Evolutionary conservation across 92 coral and sea anemone genomes (phyloP).

Genomic region (Pocillopora meandrina): DNA sequence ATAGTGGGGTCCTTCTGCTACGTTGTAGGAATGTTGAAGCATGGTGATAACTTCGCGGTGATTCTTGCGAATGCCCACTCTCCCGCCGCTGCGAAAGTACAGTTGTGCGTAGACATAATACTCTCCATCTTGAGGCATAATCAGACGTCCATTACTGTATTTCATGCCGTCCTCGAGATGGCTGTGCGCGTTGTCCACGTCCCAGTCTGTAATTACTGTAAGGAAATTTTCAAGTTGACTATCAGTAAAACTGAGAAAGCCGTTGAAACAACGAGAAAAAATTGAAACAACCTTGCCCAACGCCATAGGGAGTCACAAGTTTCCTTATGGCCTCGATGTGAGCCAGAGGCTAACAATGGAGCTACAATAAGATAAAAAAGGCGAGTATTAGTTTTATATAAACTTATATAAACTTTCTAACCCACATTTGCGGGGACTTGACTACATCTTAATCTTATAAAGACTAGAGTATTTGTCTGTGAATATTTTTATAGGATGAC

Average conservation of each 20-base stretch:
- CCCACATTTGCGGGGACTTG: too few species aligned
- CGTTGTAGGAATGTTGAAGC: background rate
- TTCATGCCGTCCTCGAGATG: slow-evolving; percentile 74
- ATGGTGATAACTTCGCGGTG: background rate
- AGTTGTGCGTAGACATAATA: slow-evolving; percentile 75
- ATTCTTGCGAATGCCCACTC: slow-evolving; percentile 51
- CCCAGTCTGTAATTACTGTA: slow-evolving; percentile 15
- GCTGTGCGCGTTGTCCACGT: background rate
- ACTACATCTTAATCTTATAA: too few species aligned
- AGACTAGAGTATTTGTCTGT: too few species aligned
- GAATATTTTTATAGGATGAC: too few species aligned
- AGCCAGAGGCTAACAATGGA: background rate
- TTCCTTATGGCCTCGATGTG: background rate
- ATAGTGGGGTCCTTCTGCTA: background rate
- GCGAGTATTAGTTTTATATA: too few species aligned
- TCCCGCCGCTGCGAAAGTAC: slow-evolving; percentile 40
- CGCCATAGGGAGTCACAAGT: background rate
- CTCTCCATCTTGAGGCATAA: slow-evolving; percentile 67
- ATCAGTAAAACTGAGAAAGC: background rate
- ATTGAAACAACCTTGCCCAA: background rate
- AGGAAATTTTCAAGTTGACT: background rate
- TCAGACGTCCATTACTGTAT: slow-evolving; percentile 60
- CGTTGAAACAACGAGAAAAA: background rate
- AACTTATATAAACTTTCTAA: too few species aligned
- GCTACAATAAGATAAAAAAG: background rate